phyloP scores from a whole-genome alignment of 1,140 invertebrate species.

The Diabrotica virgifera region DNA sequence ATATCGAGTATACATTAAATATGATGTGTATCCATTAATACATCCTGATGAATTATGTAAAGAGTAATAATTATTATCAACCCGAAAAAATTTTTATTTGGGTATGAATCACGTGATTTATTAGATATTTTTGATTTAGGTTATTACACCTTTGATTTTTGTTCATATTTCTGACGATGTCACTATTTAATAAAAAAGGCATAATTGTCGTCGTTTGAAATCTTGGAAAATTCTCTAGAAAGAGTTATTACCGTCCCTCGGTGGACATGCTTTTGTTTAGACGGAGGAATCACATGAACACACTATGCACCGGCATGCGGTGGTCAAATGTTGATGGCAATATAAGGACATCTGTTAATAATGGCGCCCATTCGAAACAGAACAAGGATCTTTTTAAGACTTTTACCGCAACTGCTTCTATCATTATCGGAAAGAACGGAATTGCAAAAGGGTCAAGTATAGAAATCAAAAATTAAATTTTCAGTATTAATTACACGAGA shows the following conservation, averaged over 20 bases:
- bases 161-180: too few relatives aligned
- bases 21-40: too few relatives aligned
- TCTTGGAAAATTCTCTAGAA: background rate
- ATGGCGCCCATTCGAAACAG: slow-evolving; percentile 5
- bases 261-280: slow-evolving; percentile 21
- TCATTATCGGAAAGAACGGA: background rate
- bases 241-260: slow-evolving; percentile 12
- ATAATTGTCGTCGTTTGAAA: background rate
- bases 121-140: too few relatives aligned
- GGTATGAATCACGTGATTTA: too few relatives aligned
- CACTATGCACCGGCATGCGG: background rate
- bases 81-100: too few relatives aligned
- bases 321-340: slow-evolving; percentile 17
- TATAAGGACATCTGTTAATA: slow-evolving; percentile 21
- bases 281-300: slow-evolving; percentile 1
- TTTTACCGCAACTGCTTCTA: background rate
- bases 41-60: too few relatives aligned
- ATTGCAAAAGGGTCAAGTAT: background rate
- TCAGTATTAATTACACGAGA: too few relatives aligned
- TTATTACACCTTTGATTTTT: too few relatives aligned
- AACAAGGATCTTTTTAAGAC: background rate
- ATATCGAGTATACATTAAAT: too few relatives aligned
- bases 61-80: too few relatives aligned
- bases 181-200: too few relatives aligned
- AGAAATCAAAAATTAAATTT: background rate